These are phyloP conservation scores for Philereme vetulata DNA, from an alignment of 2,888 invertebrate species.

Conservation along the genomic window DNA sequence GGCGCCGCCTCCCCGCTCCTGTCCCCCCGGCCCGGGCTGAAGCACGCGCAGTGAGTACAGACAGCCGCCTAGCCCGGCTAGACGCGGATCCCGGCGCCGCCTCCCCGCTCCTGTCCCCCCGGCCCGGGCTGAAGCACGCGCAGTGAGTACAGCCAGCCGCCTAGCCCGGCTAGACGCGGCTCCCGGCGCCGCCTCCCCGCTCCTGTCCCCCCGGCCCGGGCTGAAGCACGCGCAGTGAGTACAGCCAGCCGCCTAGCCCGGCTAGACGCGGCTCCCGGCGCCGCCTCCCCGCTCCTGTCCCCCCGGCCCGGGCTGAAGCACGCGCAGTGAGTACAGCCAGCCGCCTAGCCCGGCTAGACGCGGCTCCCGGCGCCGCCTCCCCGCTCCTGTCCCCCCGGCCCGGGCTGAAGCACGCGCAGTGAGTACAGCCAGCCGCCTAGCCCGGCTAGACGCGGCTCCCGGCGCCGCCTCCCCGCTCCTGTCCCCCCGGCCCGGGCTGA, in stretches of 20 bases:
- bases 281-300: constrained; percentile 80
- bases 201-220: constrained; percentile 86
- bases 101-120: constrained; percentile 85
- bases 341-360: constrained; percentile 88
- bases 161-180: constrained; percentile 88
- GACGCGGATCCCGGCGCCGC: constrained; percentile 80
- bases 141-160: constrained; percentile 89
- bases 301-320: constrained; percentile 81
- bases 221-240: no score
- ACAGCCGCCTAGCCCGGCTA: constrained; percentile 87
- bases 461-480: constrained; percentile 71
- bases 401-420: constrained; percentile 69
- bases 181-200: constrained; percentile 58
- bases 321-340: no score
- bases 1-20: constrained; percentile 71
- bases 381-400: constrained; percentile 86
- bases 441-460: constrained; percentile 86
- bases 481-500: constrained; percentile 84
- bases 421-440: constrained; percentile 89
- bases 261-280: constrained; percentile 84
- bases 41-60: no score
- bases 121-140: constrained; percentile 72
- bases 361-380: constrained; percentile 61
- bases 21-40: constrained; percentile 84
- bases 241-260: constrained; percentile 89